Conservation (phyloP, 2,797 vertebrate genomes). For the Lepus oiostolus region DNA sequence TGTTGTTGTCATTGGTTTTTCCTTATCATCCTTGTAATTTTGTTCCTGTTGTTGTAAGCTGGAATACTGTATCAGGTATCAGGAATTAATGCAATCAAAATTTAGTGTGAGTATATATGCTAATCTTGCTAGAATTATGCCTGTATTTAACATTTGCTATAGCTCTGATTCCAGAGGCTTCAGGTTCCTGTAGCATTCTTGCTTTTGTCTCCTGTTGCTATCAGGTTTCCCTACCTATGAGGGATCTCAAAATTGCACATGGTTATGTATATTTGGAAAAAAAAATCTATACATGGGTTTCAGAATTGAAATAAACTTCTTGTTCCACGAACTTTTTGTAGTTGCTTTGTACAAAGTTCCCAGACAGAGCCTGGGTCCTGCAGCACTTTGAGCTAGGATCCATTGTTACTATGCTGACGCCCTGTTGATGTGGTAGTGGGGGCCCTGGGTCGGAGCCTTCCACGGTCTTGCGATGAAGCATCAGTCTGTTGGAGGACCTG, state of each 20-base stretch:
- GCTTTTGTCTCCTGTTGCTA: background rate
- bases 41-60: background rate
- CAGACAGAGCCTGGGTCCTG: background rate
- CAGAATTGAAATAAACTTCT: too few relatives aligned
- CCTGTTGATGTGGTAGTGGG: background rate
- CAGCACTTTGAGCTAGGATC: background rate
- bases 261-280: too few relatives aligned
- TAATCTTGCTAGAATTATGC: background rate
- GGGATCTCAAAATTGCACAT: too few relatives aligned
- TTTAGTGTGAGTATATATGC: background rate
- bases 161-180: background rate
- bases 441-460: too few relatives aligned
- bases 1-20: background rate
- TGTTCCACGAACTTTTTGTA: too few relatives aligned
- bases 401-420: background rate
- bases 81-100: background rate
- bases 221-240: too few relatives aligned
- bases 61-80: background rate
- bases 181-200: background rate
- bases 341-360: background rate
- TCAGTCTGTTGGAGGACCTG: background rate
- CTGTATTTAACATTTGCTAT: background rate
- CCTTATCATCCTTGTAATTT: background rate
- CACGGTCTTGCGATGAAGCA: background rate
- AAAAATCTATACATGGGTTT: too few relatives aligned